A percentile compares a stretch with the other conserved stretches of the same genome.
phyloP scores from a whole-genome alignment of 2,113 vertebrate genomes.

The Electrona antarctica region DNA sequence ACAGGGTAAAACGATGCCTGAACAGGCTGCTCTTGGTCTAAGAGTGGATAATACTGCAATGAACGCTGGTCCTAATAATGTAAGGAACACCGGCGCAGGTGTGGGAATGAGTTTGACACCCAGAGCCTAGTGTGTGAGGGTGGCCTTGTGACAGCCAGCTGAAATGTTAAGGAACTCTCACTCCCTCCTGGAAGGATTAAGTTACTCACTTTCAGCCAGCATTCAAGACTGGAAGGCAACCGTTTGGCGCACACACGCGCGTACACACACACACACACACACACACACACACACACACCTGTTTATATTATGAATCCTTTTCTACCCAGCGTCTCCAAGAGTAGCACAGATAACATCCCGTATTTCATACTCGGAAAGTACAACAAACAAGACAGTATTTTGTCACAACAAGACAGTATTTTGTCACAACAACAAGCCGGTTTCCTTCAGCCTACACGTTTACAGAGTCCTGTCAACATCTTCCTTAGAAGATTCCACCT shows the following conservation, averaged over 20 bases:
- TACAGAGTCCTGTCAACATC: slow-evolving; percentile 46
- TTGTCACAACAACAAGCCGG: slow-evolving; percentile 32
- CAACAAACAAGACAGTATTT: slow-evolving; percentile 47
- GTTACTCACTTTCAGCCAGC: slow-evolving; percentile 64
- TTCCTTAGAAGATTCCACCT: slow-evolving; percentile 65
- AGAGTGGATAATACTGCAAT: neutral
- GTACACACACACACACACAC: neutral
- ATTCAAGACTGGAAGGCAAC: slow-evolving; percentile 48
- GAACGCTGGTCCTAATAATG: neutral
- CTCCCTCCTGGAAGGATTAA: slow-evolving; percentile 22
- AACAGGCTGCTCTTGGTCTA: neutral
- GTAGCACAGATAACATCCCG: neutral
- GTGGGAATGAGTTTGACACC: slow-evolving; percentile 44
- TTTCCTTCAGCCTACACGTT: neutral
- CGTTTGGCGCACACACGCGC: slow-evolving; percentile 27
- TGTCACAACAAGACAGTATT: slow-evolving; percentile 35
- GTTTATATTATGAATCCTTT: no score
- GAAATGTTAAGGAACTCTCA: slow-evolving; percentile 16
- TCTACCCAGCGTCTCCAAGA: no score
- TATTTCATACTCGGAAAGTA: slow-evolving; percentile 3
- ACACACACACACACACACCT: no score
- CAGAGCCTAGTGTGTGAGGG: slow-evolving; percentile 35
- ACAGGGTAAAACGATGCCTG: neutral
- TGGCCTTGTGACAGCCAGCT: slow-evolving; percentile 21
- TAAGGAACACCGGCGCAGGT: slow-evolving; percentile 12